These are phyloP conservation scores for Ptilonorhynchus violaceus DNA, from an alignment of 2,113 vertebrate species.

Conservation along the genomic window DNA sequence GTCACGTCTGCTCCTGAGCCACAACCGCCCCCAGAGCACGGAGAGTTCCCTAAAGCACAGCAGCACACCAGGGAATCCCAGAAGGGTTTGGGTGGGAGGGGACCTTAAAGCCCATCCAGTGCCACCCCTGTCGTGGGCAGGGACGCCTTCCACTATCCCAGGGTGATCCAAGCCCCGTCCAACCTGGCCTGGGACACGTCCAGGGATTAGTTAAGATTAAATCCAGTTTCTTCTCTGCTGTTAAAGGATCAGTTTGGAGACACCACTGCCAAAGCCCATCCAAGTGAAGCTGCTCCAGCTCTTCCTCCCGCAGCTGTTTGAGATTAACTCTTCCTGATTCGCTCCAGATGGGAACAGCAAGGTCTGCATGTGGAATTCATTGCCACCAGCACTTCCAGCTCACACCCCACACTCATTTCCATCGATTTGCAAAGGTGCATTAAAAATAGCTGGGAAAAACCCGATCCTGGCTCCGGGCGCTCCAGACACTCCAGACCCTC, in stretches of 20 bases:
- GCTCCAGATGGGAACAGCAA: not conserved
- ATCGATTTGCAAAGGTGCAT: not conserved
- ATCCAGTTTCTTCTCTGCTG: not conserved
- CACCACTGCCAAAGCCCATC: not conserved
- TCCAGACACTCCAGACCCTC: accelerated
- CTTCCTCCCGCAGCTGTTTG: not conserved
- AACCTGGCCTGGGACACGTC: not conserved
- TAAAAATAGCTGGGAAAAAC: not conserved
- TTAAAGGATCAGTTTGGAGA: not conserved
- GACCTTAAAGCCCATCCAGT: not conserved
- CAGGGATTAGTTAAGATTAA: not conserved
- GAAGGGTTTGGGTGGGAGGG: not conserved
- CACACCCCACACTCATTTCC: not conserved
- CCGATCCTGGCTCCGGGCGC: no score
- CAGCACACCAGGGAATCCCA: not conserved
- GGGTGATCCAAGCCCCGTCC: not conserved
- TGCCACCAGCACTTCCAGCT: not conserved
- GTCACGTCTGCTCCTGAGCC: not conserved
- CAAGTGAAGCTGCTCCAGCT: not conserved
- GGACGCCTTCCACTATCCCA: not conserved
- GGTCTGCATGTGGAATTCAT: not conserved
- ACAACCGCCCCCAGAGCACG: not conserved
- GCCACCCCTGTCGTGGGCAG: not conserved
- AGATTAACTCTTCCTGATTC: not conserved
- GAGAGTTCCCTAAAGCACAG: not conserved